Conservation (phyloP, 2,113 vertebrate species). For the Tringa solitaria region DNA sequence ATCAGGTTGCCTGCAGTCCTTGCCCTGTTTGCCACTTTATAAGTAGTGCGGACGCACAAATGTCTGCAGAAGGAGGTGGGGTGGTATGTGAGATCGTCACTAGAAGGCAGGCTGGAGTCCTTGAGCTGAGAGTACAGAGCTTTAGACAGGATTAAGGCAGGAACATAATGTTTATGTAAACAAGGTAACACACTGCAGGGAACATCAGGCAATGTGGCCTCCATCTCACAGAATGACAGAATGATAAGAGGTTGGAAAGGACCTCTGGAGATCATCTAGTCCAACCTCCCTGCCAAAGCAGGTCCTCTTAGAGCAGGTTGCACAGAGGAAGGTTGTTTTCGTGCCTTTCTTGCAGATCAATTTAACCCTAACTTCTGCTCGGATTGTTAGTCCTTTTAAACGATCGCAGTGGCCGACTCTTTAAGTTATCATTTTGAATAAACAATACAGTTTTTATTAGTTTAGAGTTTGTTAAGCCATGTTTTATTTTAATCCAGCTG, state of each 20-base stretch:
- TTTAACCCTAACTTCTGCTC: not conserved
- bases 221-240: not conserved
- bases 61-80: not conserved
- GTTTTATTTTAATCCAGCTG: constrained; percentile 56
- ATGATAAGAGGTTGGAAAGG: no score
- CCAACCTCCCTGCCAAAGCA: no score
- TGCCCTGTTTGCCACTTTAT: not conserved
- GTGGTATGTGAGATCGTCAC: not conserved
- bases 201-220: not conserved
- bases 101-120: not conserved
- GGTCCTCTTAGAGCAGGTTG: no score
- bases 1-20: not conserved
- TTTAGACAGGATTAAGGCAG: not conserved
- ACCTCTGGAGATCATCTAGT: no score
- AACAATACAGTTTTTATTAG: constrained; percentile 41
- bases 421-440: constrained; percentile 14
- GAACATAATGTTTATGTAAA: not conserved
- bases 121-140: not conserved
- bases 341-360: not conserved
- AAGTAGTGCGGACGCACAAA: not conserved
- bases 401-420: not conserved
- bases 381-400: not conserved
- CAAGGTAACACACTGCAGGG: not conserved
- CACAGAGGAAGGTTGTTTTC: not conserved
- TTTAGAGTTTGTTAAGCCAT: constrained; percentile 56